Conservation (phyloP, 2,888 invertebrate genomes). For the Camponotus fellah region DNA sequence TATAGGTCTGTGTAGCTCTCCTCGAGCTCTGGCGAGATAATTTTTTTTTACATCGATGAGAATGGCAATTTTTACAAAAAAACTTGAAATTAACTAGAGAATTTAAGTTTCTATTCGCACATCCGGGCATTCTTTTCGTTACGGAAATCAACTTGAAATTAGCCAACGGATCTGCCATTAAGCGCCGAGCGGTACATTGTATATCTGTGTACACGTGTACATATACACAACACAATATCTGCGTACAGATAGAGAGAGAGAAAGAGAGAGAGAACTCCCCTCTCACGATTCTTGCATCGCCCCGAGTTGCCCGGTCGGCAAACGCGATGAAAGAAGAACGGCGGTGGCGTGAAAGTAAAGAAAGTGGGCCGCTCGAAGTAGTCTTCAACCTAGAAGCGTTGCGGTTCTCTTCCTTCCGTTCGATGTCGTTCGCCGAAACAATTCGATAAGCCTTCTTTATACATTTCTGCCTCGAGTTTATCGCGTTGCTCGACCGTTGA, state of each 20-base stretch:
- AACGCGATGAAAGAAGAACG: constrained; percentile 72
- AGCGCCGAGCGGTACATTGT: background rate
- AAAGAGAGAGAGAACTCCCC: background rate
- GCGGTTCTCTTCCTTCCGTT: constrained; percentile 52
- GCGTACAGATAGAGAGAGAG: background rate
- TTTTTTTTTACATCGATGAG: background rate
- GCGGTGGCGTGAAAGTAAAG: constrained; percentile 81
- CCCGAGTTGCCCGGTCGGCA: constrained; percentile 59
- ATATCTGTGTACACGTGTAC: constrained; percentile 9
- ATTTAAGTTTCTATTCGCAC: background rate
- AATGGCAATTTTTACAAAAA: background rate
- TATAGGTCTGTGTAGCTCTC: too few relatives aligned
- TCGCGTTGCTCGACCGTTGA: too few relatives aligned
- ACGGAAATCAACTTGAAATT: constrained; percentile 1
- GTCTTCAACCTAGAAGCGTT: constrained; percentile 68
- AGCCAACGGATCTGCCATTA: background rate
- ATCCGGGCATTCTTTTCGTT: background rate
- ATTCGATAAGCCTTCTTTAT: constrained; percentile 13
- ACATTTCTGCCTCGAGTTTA: background rate
- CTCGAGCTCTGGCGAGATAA: too few relatives aligned
- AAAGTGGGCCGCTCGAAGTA: constrained; percentile 80
- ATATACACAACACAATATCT: background rate
- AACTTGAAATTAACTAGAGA: background rate
- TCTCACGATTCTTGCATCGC: constrained; percentile 59
- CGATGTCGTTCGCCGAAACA: constrained; percentile 32